Evolutionary conservation across 37 sponge, comb jelly and placozoan species (phyloP), one percentile per base, ranked within the genome.

Genomic region (Aplysina aerophoba): DNA sequence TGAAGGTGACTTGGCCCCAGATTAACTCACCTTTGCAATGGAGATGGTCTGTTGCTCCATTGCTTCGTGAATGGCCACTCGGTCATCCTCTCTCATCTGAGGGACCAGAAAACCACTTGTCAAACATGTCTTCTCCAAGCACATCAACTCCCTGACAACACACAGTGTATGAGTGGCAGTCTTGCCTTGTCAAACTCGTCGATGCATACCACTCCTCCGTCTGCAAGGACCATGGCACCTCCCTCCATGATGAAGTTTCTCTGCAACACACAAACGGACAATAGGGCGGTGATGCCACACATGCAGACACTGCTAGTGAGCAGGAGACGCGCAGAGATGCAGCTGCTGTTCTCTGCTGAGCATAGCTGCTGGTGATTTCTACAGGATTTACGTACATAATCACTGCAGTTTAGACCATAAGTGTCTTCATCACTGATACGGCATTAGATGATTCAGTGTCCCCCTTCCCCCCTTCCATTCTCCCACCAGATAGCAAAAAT

Each of bases 31-130:
- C 91, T 99, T 99, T 13, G 99, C 99, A 54, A 99, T 95, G 64
- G 99, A 99, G 66, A 99, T 99, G 56, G 99, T 99, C 73, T 99
- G 99, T 85, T 99, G 99, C 66, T 99, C 99, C 99, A 99, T 99
- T n/a, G 99, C 99, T 73, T 99, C 99, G 74, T 99, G 99, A 40
- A 99, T 99, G 31, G 99, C 99, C 56, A 99, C 99, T 66, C 99
- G 37, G 64, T 99, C 99, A 67, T 98, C 95, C 73, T 98, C 93
- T 73, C 99, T 91, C 99, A 98, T 98, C 94, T 94, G 66, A 24
- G 20, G 17, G 53, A 20, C 24, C 63, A 27, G 17, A 14, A 59
- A 74, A 81, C 12, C 3, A 36, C 50, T 11, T 3, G 3, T 44
- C 6, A 44, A 44, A 44, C 50, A 44, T n/a, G n/a, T n/a, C 16